Base-by-base conservation (phyloP, 2,888 invertebrate genomes). In the Slavum lentiscoides region DNA sequence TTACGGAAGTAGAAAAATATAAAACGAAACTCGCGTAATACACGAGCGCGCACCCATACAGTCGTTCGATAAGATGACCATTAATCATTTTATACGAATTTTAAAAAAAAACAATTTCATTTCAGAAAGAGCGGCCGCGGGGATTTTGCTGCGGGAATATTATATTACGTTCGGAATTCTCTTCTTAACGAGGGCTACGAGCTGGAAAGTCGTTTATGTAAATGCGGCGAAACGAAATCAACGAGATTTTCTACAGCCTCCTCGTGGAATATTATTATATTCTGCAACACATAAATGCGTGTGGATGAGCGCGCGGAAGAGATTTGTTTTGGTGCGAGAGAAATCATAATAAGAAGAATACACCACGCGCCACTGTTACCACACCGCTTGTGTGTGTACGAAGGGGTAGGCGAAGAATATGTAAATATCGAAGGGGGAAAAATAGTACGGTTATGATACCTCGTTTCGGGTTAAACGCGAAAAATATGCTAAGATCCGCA, bases 401-500 rank as follows among this genome's bases (percentile, higher is more conserved):
- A n/a, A 75, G 19, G 59, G 69, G 61, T 62, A 61, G 21, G 62
- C 30, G 62, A 62, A n/a, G 62, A 77, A 77, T 77, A 77, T 77
- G 77, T 69, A 77, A 77, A 77, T 77, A 69, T 58, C 8, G 17
- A 1, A 53, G 53, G 74, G 49, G 49, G 39, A 61, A 23, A 17
- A 53, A 55, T 21, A 39, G 39, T 64, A 17, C 43, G 70, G 80
- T 80, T 80, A 80, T 72, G 80, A 80, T 72, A 80, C 80, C 80
- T 80, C 80, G 80, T 80, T 80, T 80, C 55, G 39, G 72, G 80
- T 80, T 80, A 80, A 80, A 80, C 80, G 80, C 80, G 80, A 80
- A 80, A 80, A 80, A 80, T 80, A 80, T 80, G 80, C 80, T 80
- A 80, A 80, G 80, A 80, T 80, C 80, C 30, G 30, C 30, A 23